A percentile compares a stretch with the other conserved stretches of the same genome.
Evolutionary conservation across 2,797 vertebrate genomes (phyloP).

Genomic region (Loris lydekkerianus): DNA sequence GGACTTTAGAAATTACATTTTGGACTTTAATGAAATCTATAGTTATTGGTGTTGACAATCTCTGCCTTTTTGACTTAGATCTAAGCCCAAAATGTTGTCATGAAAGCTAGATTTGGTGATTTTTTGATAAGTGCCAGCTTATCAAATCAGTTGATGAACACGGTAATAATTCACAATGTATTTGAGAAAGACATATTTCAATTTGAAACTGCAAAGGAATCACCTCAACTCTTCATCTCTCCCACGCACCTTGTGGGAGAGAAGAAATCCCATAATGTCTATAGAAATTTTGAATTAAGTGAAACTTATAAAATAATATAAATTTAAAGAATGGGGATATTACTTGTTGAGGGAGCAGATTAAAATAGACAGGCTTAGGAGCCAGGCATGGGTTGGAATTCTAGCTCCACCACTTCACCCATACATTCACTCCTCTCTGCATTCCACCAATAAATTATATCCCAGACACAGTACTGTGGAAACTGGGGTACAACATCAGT

Average conservation of each 20-base stretch:
- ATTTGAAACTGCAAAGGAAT: constrained; percentile 65
- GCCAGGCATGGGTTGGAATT: neutral
- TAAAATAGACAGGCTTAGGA: neutral
- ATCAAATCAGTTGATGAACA: constrained; percentile 50
- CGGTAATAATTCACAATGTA: constrained; percentile 55
- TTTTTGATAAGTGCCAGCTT: constrained; percentile 35
- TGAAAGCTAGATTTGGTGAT: constrained; percentile 57
- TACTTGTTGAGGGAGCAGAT: neutral
- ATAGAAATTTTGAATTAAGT: constrained; percentile 48
- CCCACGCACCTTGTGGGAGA: neutral
- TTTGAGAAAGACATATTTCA: constrained; percentile 68
- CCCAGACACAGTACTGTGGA: neutral
- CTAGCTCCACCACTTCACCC: neutral
- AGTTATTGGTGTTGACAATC: constrained; percentile 65
- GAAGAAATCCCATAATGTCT: constrained; percentile 56
- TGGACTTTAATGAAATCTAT: constrained; percentile 53
- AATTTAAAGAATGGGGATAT: constrained; percentile 8
- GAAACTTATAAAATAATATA: constrained; percentile 41
- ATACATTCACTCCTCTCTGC: neutral
- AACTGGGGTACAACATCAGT: neutral
- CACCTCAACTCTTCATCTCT: constrained; percentile 54
- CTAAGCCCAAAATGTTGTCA: constrained; percentile 37
- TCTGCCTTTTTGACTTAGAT: constrained; percentile 57
- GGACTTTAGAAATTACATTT: constrained; percentile 61
- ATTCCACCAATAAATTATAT: constrained; percentile 1